A percentile compares a stretch with the other conserved stretches of the same genome.
Evolutionary conservation across 2,888 invertebrate species (phyloP).

Genomic region (Volucella inanis): DNA sequence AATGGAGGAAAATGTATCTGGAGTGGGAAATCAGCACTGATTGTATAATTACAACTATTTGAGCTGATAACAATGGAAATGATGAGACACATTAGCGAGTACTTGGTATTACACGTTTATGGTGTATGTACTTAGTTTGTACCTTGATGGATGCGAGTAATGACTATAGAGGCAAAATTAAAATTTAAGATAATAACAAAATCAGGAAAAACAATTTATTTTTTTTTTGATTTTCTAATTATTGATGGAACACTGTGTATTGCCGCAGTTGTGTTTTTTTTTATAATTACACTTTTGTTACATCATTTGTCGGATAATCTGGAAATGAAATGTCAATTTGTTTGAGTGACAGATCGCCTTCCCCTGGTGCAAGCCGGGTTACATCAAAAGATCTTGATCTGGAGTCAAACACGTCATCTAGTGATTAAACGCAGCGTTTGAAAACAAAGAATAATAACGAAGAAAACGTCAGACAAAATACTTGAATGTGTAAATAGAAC

Average conservation of each 20-base stretch:
- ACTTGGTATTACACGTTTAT: neutral
- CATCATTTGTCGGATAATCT: too few species aligned
- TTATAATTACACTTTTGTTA: too few species aligned
- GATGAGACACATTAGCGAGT: slow-evolving; percentile 18
- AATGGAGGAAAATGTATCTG: slow-evolving; percentile 44
- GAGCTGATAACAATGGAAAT: slow-evolving; percentile 26
- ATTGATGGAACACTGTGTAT: neutral
- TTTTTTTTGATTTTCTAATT: slow-evolving; percentile 1
- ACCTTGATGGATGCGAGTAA: neutral
- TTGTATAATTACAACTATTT: slow-evolving; percentile 57
- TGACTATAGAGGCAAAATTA: neutral
- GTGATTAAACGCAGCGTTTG: too few species aligned
- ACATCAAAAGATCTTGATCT: too few species aligned
- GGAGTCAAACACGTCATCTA: too few species aligned
- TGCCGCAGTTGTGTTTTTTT: too few species aligned
- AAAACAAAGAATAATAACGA: too few species aligned
- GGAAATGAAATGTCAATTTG: too few species aligned
- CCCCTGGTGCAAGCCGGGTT: too few species aligned
- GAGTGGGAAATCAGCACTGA: slow-evolving; percentile 51
- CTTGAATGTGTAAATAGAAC: too few species aligned
- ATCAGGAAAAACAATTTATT: neutral
- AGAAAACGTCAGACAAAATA: too few species aligned
- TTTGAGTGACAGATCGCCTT: too few species aligned
- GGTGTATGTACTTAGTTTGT: slow-evolving; percentile 2
- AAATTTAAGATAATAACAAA: neutral